phyloP scores from a whole-genome alignment of 2,888 invertebrate species.

The Drosophila histrio region DNA sequence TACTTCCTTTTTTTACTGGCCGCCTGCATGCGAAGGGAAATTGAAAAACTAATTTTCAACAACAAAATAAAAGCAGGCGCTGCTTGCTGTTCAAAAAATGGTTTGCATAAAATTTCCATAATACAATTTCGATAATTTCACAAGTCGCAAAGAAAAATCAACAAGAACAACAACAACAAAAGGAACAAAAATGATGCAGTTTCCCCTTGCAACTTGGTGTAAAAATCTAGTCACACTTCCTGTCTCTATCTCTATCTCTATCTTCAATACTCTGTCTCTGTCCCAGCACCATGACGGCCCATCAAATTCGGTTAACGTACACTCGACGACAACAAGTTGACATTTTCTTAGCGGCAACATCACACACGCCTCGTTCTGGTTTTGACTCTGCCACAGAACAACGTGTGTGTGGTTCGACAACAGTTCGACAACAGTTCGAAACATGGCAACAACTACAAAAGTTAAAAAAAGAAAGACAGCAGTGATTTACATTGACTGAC shows the following conservation, averaged over 20 bases:
- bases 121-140: constrained; percentile 77
- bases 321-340: constrained; percentile 25
- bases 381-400: constrained; percentile 15
- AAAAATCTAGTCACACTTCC: constrained; percentile 1
- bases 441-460: constrained; percentile 18
- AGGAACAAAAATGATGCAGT: constrained; percentile 29
- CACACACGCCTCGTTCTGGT: background rate
- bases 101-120: constrained; percentile 77
- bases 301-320: constrained; percentile 38
- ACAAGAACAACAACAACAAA: constrained; percentile 10
- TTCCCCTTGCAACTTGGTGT: constrained; percentile 19
- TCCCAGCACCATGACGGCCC: constrained; percentile 13
- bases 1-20: constrained; percentile 2
- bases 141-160: constrained; percentile 32
- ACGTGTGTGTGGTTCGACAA: constrained; percentile 21
- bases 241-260: background rate
- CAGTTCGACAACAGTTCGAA: constrained; percentile 13
- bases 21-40: constrained; percentile 43
- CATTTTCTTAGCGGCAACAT: constrained; percentile 14
- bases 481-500: background rate
- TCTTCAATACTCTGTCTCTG: background rate
- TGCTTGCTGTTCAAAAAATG: constrained; percentile 47
- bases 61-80: constrained; percentile 63
- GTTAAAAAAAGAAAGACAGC: background rate
- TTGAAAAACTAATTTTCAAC: constrained; percentile 74